Evolutionary conservation across 2,797 vertebrate genomes (phyloP), one percentile per base, ranked within the genome.

Genomic region (Phrynocephalus guinanensis): DNA sequence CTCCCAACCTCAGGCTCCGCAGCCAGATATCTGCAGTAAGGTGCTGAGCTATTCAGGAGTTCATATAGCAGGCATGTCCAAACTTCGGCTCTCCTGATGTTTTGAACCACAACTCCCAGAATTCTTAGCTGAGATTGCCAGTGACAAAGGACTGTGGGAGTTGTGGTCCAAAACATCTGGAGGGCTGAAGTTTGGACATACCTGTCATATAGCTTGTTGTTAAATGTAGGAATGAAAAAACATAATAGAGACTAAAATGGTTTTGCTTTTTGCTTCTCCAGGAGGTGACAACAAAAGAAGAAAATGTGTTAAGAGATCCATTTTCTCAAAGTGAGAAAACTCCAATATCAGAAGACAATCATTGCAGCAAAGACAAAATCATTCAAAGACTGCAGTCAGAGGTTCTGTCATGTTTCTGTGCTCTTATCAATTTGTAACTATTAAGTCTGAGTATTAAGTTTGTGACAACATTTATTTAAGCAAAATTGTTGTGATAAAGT

Each of bases 271-370:
- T 28, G 11, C 92, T 90, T 28, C 86, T 71, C 33, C 10, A 60
- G 81, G 85, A 94, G 93, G 92, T 94, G 88, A 94, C 91, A 92
- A 94, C 92, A 94, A 92, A 91, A 91, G 94, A 95, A 95, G 89
- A 95, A 87, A 87, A 94, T 93, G 91, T 92, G 90, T 83, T 93
- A 91, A 92, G 93, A 92, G 92, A 90, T 92, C 89, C 81, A 93
- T 87, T 85, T 92, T 92, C 90, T 93, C 89, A 95, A 94, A 89
- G 90, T 92, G 94, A 94, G 88, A 93, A 87, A 94, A 88, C 88
- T 93, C 84, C 91, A 90, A 93, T 93, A 88, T 90, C 92, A 89
- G 90, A 95, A 92, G 88, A 93, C 91, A 90, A 91, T 90, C 84
- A 88, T 92, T 93, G 75, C 89, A 93, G 86, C 87, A 94, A 95